A percentile compares a stretch with the other conserved stretches of the same genome.
phyloP scores from a whole-genome alignment of 2,113 vertebrate genomes.

The Tragelaphus strepsiceros region DNA sequence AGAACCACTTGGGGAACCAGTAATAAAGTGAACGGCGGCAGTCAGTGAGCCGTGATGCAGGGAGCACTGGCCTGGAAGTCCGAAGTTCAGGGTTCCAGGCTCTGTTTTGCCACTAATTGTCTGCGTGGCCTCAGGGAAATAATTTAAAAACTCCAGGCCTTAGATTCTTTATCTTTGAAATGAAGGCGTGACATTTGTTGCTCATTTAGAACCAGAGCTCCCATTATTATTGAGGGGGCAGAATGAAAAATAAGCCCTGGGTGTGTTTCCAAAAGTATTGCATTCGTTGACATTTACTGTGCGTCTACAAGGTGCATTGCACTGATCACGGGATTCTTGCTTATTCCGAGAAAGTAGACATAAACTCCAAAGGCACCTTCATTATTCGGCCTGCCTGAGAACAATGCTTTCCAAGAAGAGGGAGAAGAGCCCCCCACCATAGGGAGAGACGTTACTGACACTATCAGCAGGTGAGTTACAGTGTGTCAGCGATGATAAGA shows the following conservation, averaged over 20 bases:
- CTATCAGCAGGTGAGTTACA: conserved; percentile 40
- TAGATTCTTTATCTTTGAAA: background rate
- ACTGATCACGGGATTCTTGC: conserved; percentile 2
- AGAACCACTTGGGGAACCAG: background rate
- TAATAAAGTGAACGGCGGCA: background rate
- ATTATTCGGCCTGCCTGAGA: background rate
- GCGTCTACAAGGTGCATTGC: background rate
- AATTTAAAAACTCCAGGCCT: background rate
- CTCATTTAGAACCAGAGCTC: background rate
- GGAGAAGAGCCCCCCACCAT: background rate
- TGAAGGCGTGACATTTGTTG: background rate
- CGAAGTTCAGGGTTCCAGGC: background rate
- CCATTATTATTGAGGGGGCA: background rate
- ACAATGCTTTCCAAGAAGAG: background rate
- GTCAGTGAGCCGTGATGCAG: too few species aligned
- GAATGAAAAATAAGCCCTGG: background rate
- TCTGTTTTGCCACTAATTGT: background rate
- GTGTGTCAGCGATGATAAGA: conserved; percentile 8
- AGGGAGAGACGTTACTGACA: background rate
- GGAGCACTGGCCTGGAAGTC: accelerated
- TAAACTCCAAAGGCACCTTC: conserved; percentile 2
- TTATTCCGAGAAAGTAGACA: conserved; percentile 30
- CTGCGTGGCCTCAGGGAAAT: background rate
- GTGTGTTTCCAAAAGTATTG: background rate
- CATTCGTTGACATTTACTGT: conserved; percentile 5